These are phyloP conservation scores for Silurus meridionalis DNA, from an alignment of 2,113 vertebrate species.

Conservation along the genomic window DNA sequence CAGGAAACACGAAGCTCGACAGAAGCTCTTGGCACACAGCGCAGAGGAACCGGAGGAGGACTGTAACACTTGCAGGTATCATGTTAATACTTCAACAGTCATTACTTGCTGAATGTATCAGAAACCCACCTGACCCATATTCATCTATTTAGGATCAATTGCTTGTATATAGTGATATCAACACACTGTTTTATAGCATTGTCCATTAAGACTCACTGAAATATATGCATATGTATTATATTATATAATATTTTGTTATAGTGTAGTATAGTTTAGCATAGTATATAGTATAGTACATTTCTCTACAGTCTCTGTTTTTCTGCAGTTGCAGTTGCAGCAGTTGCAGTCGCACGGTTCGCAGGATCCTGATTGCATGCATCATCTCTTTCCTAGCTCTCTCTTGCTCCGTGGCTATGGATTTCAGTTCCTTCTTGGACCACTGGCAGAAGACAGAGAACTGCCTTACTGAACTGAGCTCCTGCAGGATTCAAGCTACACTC, in stretches of 20 bases:
- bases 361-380: conserved; percentile 73
- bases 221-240: not conserved
- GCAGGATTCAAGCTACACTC: conserved; percentile 66
- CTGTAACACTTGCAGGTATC: conserved; percentile 68
- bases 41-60: conserved; percentile 51
- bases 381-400: conserved; percentile 80
- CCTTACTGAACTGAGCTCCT: conserved; percentile 71
- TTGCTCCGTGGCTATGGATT: conserved; percentile 73
- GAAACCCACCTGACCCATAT: not conserved
- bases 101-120: not conserved
- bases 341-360: conserved; percentile 67
- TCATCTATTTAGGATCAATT: not conserved
- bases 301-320: conserved; percentile 62
- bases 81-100: not conserved
- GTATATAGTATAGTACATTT: not conserved
- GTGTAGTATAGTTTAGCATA: not conserved
- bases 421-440: conserved; percentile 67
- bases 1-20: conserved; percentile 52
- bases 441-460: conserved; percentile 70
- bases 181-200: not conserved
- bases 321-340: conserved; percentile 56
- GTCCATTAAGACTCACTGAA: not conserved
- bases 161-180: not conserved
- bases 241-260: not conserved
- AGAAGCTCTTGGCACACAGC: conserved; percentile 55